Conservation (phyloP, 2,113 vertebrate species). For the Neolamprologus toae region DNA sequence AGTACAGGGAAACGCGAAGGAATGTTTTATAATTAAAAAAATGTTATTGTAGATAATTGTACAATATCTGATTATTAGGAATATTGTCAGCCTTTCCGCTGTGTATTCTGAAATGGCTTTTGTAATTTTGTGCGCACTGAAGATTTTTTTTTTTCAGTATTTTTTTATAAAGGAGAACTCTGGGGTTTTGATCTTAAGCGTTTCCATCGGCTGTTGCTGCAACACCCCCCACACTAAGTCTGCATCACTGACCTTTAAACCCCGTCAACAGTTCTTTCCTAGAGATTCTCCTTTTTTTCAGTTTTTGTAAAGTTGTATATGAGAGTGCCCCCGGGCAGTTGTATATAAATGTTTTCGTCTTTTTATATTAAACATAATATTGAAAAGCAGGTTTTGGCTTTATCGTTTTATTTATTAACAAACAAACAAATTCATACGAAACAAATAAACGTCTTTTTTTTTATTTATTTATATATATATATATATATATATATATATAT, state of each 20-base stretch:
- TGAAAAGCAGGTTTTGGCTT: neutral
- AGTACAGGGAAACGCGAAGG: slow-evolving; percentile 40
- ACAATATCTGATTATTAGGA: slow-evolving; percentile 62
- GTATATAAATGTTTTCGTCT: slow-evolving; percentile 61
- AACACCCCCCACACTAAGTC: slow-evolving; percentile 12
- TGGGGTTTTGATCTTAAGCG: slow-evolving; percentile 21
- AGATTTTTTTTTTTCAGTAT: slow-evolving; percentile 68
- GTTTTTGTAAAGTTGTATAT: slow-evolving; percentile 66
- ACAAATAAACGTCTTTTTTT: neutral
- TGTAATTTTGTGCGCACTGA: slow-evolving; percentile 70
- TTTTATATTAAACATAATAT: slow-evolving; percentile 69
- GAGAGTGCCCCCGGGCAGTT: slow-evolving; percentile 42
- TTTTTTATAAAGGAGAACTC: slow-evolving; percentile 68
- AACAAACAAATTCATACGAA: neutral
- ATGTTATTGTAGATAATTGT: slow-evolving; percentile 76
- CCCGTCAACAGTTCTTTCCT: slow-evolving; percentile 10
- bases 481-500: no score
- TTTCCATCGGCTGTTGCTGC: slow-evolving; percentile 45
- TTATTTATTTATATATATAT: neutral
- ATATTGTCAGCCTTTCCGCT: slow-evolving; percentile 47
- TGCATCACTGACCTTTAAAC: slow-evolving; percentile 25
- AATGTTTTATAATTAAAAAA: slow-evolving; percentile 60
- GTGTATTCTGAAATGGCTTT: slow-evolving; percentile 57
- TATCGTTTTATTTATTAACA: slow-evolving; percentile 9
- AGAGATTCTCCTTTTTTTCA: slow-evolving; percentile 41